Percentiles rank a stretch among this genome's conserved stretches.
phyloP scores from a whole-genome alignment of 1,140 invertebrate genomes.

The Heliconius congener region DNA sequence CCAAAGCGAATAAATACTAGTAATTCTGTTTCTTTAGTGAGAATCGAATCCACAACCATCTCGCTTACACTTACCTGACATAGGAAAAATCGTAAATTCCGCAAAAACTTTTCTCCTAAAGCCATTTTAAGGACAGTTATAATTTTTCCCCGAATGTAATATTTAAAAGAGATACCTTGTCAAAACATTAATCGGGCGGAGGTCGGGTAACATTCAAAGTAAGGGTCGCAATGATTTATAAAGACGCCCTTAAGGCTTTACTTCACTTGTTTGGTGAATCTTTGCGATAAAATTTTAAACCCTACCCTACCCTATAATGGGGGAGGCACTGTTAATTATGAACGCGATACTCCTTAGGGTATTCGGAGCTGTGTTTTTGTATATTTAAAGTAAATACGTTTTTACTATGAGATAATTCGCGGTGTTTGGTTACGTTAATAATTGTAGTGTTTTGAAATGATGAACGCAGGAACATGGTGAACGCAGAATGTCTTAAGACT shows the following conservation, averaged over 20 bases:
- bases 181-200: conserved; percentile 42
- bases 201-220: conserved; percentile 12
- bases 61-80: no score
- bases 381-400: not conserved
- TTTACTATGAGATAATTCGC: not conserved
- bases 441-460: no score
- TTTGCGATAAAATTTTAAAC: conserved; percentile 45
- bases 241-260: conserved; percentile 34
- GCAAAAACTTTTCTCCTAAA: not conserved
- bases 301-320: not conserved
- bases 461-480: no score
- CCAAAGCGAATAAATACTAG: no score
- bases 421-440: not conserved
- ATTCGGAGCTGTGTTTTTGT: not conserved
- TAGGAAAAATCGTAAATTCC: no score
- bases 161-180: conserved; percentile 49
- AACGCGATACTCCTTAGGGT: conserved; percentile 27
- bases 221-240: conserved; percentile 23
- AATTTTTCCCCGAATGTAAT: conserved; percentile 31
- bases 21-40: no score
- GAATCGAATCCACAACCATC: no score
- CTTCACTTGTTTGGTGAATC: conserved; percentile 28
- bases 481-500: no score
- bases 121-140: not conserved
- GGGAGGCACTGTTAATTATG: conserved; percentile 28